These are phyloP conservation scores for Spatula clypeata DNA, from an alignment of 2,797 vertebrate species.

Conservation along the genomic window DNA sequence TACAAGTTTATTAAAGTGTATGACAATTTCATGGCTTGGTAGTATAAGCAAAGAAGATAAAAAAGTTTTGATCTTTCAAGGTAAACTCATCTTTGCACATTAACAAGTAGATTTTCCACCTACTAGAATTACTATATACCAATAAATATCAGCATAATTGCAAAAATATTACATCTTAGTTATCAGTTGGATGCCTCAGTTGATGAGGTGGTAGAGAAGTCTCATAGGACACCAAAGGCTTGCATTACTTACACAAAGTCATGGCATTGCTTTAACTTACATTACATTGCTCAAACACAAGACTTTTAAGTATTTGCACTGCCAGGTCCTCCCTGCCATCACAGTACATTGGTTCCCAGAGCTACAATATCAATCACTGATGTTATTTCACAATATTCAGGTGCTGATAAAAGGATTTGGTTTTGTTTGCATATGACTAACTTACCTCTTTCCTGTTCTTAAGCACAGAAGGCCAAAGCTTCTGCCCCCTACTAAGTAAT, in stretches of 20 bases:
- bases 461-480: not conserved
- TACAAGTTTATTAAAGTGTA: conserved; percentile 61
- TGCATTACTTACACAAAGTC: not conserved
- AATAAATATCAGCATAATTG: not conserved
- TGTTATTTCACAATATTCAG: not conserved
- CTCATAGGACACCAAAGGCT: not conserved
- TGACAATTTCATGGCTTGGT: conserved; percentile 4
- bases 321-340: not conserved
- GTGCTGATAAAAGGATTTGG: not conserved
- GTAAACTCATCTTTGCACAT: not conserved
- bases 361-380: rapidly evolving
- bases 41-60: not conserved
- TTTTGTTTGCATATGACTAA: rapidly evolving
- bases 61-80: not conserved
- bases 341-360: not conserved
- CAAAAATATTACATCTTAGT: not conserved
- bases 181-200: not conserved
- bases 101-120: not conserved
- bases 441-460: not conserved
- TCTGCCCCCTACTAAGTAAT: rapidly evolving
- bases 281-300: not conserved
- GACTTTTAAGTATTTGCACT: not conserved
- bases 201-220: not conserved
- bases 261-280: not conserved
- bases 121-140: not conserved